A percentile compares a stretch with the other conserved stretches of the same genome.
Evolutionary conservation across 2,888 invertebrate species (phyloP).

Genomic region (Leuctra nigra): DNA sequence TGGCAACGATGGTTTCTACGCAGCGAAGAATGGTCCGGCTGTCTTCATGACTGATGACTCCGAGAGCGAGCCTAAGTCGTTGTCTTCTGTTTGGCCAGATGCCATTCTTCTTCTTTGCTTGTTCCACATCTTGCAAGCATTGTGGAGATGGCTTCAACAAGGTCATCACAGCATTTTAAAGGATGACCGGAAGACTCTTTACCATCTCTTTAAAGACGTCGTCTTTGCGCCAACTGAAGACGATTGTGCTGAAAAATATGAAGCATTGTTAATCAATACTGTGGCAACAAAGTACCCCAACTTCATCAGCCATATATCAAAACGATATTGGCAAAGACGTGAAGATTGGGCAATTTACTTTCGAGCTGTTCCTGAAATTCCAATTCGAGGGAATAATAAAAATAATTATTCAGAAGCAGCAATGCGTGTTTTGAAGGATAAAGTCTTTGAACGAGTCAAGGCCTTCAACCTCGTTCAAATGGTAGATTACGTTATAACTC

Average conservation of each 20-base stretch:
- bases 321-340: background rate
- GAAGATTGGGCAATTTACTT: constrained; percentile 28
- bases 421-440: constrained; percentile 30
- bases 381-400: constrained; percentile 30
- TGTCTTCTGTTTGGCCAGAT: background rate
- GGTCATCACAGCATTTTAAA: background rate
- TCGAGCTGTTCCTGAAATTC: constrained; percentile 25
- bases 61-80: background rate
- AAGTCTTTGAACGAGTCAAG: constrained; percentile 29
- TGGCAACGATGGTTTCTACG: constrained; percentile 1
- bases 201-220: background rate
- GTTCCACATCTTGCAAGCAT: constrained; percentile 12
- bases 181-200: background rate
- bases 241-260: no score
- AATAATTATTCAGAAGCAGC: constrained; percentile 30
- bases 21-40: background rate
- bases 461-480: constrained; percentile 29
- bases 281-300: background rate
- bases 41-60: constrained; percentile 17
- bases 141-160: constrained; percentile 1
- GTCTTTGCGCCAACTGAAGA: no score
- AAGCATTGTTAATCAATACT: no score
- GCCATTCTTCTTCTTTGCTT: constrained; percentile 1
- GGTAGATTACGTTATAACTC: constrained; percentile 12
- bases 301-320: background rate